A percentile compares a stretch with the other conserved stretches of the same genome.
Evolutionary conservation across 2,888 invertebrate genomes (phyloP).

Genomic region (Meta bourneti): DNA sequence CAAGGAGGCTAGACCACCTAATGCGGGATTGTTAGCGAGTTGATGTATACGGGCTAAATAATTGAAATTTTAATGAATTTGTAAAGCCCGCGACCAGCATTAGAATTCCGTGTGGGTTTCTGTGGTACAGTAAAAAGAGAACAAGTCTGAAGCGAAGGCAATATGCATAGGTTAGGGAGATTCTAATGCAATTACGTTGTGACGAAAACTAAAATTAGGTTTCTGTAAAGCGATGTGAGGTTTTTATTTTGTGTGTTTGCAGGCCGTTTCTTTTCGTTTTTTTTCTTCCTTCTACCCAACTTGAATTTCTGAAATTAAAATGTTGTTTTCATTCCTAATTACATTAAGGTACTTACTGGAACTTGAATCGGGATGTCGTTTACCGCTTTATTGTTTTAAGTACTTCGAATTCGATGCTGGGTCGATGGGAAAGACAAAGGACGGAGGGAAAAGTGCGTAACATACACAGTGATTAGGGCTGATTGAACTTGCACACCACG

Average conservation of each 20-base stretch:
- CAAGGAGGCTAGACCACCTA: background rate
- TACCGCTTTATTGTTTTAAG: background rate
- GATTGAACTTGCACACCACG: background rate
- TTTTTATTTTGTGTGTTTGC: background rate
- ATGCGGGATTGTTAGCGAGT: background rate
- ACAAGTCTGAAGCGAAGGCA: background rate
- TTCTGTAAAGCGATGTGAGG: background rate
- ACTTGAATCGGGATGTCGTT: background rate
- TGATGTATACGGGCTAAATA: background rate
- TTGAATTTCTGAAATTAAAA: background rate
- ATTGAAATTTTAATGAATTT: background rate
- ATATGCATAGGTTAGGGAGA: background rate
- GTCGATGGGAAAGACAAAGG: background rate
- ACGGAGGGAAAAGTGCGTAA: background rate
- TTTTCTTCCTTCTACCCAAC: background rate
- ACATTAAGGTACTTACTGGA: background rate
- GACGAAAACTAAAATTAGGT: slow-evolving; percentile 1
- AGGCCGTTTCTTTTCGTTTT: background rate
- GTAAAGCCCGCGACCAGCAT: background rate
- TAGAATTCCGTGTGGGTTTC: background rate
- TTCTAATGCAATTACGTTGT: background rate
- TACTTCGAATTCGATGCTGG: background rate
- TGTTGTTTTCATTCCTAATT: background rate
- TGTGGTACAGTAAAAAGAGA: background rate
- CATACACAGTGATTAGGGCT: background rate